Conservation (phyloP, 2,113 vertebrate species). For the Coreoperca whiteheadi region DNA sequence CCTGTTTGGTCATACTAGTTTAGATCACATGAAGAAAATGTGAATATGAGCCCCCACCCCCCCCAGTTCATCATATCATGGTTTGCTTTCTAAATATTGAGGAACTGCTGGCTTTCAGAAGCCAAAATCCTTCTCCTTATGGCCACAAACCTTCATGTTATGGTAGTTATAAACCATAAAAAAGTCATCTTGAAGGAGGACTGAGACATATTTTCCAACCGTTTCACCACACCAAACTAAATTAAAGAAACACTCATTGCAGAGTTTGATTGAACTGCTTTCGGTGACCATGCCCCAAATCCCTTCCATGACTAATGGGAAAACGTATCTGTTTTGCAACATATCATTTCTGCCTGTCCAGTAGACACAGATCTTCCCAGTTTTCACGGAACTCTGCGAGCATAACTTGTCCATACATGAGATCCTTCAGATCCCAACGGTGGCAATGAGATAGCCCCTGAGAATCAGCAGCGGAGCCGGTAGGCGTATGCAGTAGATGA, state of each 20-base stretch:
- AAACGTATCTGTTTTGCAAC: background rate
- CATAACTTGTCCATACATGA: slow-evolving; percentile 1
- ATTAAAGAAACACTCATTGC: background rate
- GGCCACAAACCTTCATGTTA: background rate
- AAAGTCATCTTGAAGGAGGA: slow-evolving; percentile 2
- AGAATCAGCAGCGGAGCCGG: slow-evolving; percentile 63
- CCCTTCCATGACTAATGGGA: slow-evolving; percentile 15
- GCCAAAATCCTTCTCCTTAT: background rate
- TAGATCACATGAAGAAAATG: slow-evolving; percentile 16
- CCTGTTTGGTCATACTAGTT: background rate
- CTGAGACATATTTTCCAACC: background rate
- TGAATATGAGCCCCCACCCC: background rate
- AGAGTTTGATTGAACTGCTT: slow-evolving; percentile 18
- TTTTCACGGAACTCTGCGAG: background rate
- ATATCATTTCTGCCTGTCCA: background rate
- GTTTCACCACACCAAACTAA: background rate
- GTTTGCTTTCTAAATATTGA: background rate
- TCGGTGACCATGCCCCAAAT: background rate
- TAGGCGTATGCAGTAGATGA: slow-evolving; percentile 70
- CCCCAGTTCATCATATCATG: background rate
- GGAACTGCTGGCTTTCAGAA: slow-evolving; percentile 10
- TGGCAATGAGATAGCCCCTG: slow-evolving; percentile 66
- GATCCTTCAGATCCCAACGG: slow-evolving; percentile 35
- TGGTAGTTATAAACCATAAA: background rate
- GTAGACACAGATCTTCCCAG: background rate